These are phyloP conservation scores for Nemotelus pantherinus DNA, from an alignment of 2,888 invertebrate species.

Conservation along the genomic window DNA sequence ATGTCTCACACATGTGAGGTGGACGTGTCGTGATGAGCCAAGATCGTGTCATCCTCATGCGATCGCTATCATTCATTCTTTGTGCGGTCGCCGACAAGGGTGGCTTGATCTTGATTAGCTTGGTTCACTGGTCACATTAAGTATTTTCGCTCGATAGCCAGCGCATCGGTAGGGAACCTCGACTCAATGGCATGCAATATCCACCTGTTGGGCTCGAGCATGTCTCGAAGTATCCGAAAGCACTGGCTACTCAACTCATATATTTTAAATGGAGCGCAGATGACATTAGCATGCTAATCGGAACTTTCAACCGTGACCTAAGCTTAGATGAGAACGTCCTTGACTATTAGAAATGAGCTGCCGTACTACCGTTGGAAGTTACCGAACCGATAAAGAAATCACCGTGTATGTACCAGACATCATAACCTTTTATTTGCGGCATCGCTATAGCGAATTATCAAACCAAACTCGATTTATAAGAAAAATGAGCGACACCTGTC, in stretches of 20 bases:
- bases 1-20: too few relatives aligned
- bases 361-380: constrained; percentile 79
- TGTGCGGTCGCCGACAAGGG: constrained; percentile 82
- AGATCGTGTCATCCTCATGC: too few relatives aligned
- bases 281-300: constrained; percentile 83
- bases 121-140: constrained; percentile 89
- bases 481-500: too few relatives aligned
- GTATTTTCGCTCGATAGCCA: constrained; percentile 84
- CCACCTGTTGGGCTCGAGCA: constrained; percentile 85
- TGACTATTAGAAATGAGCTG: constrained; percentile 83
- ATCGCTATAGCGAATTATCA: constrained; percentile 47
- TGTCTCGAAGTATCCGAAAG: constrained; percentile 84
- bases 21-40: too few relatives aligned
- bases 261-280: constrained; percentile 84
- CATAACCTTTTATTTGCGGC: constrained; percentile 76
- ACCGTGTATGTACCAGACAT: constrained; percentile 78
- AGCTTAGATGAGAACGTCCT: constrained; percentile 79
- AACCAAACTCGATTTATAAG: constrained; percentile 47
- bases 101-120: constrained; percentile 93
- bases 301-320: constrained; percentile 83
- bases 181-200: constrained; percentile 83
- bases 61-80: constrained; percentile 65
- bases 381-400: constrained; percentile 72
- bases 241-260: constrained; percentile 81
- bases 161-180: constrained; percentile 87